phyloP scores from a whole-genome alignment of 2,888 invertebrate species.

The Lamproptera curius region DNA sequence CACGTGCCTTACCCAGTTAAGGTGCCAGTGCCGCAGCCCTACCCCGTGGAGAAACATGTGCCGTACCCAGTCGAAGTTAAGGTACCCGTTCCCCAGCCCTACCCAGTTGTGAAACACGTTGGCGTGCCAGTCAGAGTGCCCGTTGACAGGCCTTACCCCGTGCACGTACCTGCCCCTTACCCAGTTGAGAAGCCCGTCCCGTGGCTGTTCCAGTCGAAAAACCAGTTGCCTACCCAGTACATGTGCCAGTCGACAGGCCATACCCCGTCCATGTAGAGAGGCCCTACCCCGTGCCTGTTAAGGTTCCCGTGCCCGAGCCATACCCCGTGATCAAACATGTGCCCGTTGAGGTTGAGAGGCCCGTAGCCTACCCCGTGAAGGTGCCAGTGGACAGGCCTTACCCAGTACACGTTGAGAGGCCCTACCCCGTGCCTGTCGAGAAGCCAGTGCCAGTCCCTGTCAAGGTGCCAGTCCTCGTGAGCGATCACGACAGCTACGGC shows the following conservation, averaged over 20 bases:
- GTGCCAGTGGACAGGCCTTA: constrained; percentile 82
- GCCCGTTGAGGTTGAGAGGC: constrained; percentile 79
- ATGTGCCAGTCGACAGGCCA: constrained; percentile 80
- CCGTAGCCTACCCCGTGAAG: constrained; percentile 81
- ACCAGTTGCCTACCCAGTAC: constrained; percentile 80
- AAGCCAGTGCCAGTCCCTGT: constrained; percentile 78
- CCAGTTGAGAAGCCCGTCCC: constrained; percentile 80
- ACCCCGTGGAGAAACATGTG: constrained; percentile 87
- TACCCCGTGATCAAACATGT: constrained; percentile 83
- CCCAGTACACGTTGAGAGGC: constrained; percentile 76
- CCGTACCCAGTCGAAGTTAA: constrained; percentile 85
- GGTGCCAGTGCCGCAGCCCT: constrained; percentile 85
- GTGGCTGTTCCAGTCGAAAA: constrained; percentile 81
- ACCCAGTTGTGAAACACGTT: constrained; percentile 82
- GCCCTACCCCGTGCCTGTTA: constrained; percentile 73
- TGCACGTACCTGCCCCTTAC: constrained; percentile 81
- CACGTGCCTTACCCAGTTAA: constrained; percentile 86
- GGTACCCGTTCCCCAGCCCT: constrained; percentile 86
- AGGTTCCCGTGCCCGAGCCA: constrained; percentile 77
- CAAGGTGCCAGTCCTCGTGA: constrained; percentile 65
- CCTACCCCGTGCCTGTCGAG: constrained; percentile 68
- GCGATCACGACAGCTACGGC: constrained; percentile 39
- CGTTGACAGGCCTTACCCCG: constrained; percentile 83
- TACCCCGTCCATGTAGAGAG: constrained; percentile 76
- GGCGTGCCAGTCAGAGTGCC: constrained; percentile 83